Conservation (phyloP, 2,888 invertebrate species). For the Trissolcus japonicus region DNA sequence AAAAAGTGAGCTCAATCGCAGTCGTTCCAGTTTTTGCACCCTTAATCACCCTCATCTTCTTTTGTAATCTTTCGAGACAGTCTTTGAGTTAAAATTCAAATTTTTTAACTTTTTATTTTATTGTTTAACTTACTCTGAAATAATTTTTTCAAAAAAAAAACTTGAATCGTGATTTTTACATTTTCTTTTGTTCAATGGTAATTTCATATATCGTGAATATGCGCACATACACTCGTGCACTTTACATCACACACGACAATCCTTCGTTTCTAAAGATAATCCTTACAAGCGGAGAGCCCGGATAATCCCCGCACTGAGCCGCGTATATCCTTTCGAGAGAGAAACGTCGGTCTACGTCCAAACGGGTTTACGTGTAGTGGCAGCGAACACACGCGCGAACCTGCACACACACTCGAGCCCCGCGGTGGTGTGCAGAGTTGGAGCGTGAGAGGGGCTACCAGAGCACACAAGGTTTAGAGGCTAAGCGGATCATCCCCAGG, state of each 20-base stretch:
- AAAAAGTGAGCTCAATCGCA: too few relatives aligned
- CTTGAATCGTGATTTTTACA: too few relatives aligned
- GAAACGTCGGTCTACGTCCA: conserved; percentile 39
- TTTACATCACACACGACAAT: conserved; percentile 53
- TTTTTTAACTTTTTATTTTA: too few relatives aligned
- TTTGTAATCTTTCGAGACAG: too few relatives aligned
- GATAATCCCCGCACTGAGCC: conserved; percentile 73
- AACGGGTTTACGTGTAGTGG: conserved; percentile 28
- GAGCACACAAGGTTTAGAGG: conserved; percentile 74
- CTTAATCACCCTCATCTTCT: too few relatives aligned
- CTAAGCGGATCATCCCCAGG: conserved; percentile 75
- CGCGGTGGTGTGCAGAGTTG: conserved; percentile 14
- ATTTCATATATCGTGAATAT: conserved; percentile 44
- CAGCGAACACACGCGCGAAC: conserved; percentile 22
- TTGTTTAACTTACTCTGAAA: too few relatives aligned
- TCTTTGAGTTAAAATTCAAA: too few relatives aligned
- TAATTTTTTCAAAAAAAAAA: too few relatives aligned
- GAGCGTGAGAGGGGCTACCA: conserved; percentile 59
- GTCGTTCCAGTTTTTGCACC: too few relatives aligned
- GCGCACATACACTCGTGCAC: conserved; percentile 17
- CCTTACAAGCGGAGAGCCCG: conserved; percentile 73
- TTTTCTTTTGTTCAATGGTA: conserved; percentile 16
- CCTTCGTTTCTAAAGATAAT: conserved; percentile 71
- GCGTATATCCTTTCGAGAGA: conserved; percentile 61
- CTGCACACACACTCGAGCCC: conserved; percentile 16